These are phyloP conservation scores for Pocota personata DNA, from an alignment of 2,888 invertebrate species.

Conservation along the genomic window DNA sequence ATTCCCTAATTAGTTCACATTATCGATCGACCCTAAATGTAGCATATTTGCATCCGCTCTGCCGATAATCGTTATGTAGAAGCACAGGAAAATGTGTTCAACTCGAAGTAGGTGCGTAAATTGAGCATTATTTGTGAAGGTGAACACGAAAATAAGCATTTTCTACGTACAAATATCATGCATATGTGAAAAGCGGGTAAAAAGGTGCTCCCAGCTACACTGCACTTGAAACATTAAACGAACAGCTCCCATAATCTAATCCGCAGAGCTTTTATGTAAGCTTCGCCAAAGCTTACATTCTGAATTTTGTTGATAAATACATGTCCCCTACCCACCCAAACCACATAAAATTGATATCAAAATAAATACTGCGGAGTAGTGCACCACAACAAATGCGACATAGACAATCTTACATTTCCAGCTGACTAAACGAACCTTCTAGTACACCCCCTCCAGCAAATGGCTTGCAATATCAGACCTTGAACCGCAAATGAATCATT, in stretches of 20 bases:
- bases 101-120: no score
- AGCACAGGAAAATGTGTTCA: no score
- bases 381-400: constrained; percentile 11
- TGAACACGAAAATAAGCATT: no score
- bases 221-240: neutral
- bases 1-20: no score
- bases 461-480: constrained; percentile 1
- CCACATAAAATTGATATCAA: constrained; percentile 27
- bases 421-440: constrained; percentile 17
- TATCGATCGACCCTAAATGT: no score
- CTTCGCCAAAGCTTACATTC: neutral
- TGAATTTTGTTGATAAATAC: constrained; percentile 38
- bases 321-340: constrained; percentile 1
- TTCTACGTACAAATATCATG: no score
- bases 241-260: neutral
- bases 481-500: constrained; percentile 7
- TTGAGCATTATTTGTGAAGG: no score
- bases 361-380: constrained; percentile 25
- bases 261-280: constrained; percentile 8
- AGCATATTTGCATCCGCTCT: no score
- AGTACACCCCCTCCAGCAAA: neutral
- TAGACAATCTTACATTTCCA: neutral
- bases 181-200: no score
- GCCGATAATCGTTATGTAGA: no score
- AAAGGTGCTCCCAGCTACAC: no score